Evolutionary conservation across 2,113 vertebrate genomes (phyloP), one percentile per base, ranked within the genome.

Genomic region (Anolis carolinensis): DNA sequence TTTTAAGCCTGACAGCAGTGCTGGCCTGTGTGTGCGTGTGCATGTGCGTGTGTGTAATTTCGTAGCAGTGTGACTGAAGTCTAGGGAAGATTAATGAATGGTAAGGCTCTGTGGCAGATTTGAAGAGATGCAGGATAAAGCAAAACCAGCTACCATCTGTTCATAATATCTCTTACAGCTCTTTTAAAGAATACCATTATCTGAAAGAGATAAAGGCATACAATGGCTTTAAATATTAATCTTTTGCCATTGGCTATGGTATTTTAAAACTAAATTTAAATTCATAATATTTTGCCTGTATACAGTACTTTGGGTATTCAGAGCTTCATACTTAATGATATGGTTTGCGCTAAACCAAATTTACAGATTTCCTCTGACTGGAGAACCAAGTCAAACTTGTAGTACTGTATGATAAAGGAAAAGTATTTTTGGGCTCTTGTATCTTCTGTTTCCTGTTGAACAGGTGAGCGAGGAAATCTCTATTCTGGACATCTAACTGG

Each of bases 61-160:
- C 98, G 98, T 97, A 92, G 91, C 94, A 97, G 96, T 97, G 97
- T 97, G 97, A 96, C 97, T 98, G 96, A 98, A 97, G 97, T 96
- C 97, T 96, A 97, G 97, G 95, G 97, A 99, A 99, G 98, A 99
- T 99, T 99, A 99, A 99, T 99, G 98, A 98, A 98, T 97, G 95
- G 96, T 96, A 96, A 97, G 97, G 95, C 97, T 97, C 95, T 90
- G 96, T 97, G 98, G 98, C 98, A 98, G 97, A 98, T 97, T 96
- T 96, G 96, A 97, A 97, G 96, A 97, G 97, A 97, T 96, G 95
- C 97, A 97, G 97, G 96, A 97, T 96, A 97, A 95, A 97, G 96
- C 90, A 97, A 97, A 86, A 97, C 96, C 95, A 97, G 97, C 96
- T 96, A 96, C 98, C 98, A 99, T 99, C 98, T 99, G 98, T 98